Base-by-base conservation (phyloP, 2,797 vertebrate species). In the Gadopsis marmoratus region DNA sequence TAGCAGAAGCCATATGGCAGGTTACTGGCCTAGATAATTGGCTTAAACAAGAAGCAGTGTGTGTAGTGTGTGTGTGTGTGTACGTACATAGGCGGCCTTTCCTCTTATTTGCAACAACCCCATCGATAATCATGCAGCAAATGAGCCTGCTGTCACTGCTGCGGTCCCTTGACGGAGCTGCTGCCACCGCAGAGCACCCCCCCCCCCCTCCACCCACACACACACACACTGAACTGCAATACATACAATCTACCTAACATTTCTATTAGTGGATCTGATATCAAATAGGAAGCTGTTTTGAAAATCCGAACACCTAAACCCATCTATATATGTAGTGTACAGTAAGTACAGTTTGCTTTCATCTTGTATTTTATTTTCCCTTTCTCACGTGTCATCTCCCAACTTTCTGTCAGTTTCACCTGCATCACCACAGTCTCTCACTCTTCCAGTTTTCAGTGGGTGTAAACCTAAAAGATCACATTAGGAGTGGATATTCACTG, bases 101-200 rank as follows among this genome's bases (percentile, higher is more conserved):
- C 71, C 82, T 87, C 88, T 86, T 78, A 74, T 75, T 87, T 7
- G 43, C 86, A 91, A 90, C 88, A 89, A 87, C 88, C 68, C 74
- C 33, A 73, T 90, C 79, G 84, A 93, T 94, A 89, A 93, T 92
- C 88, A 93, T 90, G 85, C 91, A 89, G 93, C 89, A 93, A 94
- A 93, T 93, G 89, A 92, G 87, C 86, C 90, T 89, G 85, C 89
- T 92, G 91, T 92, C 91, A 88, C 83, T 86, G 75, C 76, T 73
- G 73, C 70, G 88, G 86, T 89, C 86, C 88, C 88, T 59, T 82
- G 79, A 91, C 78, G 81, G 74, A 89, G 65, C 78, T 83, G 73
- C 86, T 80, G 78, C 78, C 87, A 72, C 85, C 67, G 47, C 71
- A 82, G 68, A 88, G 47, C 62, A 56, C 12, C 43, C 31, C 9